Evolutionary conservation across 1,140 invertebrate species (phyloP).

Genomic region (Megalonaias nervosa): DNA sequence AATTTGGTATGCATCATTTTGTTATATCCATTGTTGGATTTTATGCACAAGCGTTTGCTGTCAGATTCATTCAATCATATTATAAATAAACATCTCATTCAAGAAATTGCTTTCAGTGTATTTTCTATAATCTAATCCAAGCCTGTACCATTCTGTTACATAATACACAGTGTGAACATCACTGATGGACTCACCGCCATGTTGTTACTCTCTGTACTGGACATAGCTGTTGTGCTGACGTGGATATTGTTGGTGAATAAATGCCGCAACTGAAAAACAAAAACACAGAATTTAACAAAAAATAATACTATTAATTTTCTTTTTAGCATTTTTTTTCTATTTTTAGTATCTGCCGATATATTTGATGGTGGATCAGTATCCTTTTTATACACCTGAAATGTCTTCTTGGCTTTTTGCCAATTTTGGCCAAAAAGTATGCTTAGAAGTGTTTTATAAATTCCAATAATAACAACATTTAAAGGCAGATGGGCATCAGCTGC

Average conservation of each 20-base stretch:
- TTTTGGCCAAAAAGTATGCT: not conserved
- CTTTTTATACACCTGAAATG: too few species aligned
- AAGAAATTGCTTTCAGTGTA: too few species aligned
- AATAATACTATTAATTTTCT: not conserved
- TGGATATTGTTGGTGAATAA: conserved; percentile 64
- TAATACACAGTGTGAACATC: not conserved
- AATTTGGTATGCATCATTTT: too few species aligned
- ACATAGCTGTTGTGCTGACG: conserved; percentile 64
- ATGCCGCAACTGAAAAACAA: conserved; percentile 59
- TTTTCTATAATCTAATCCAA: too few species aligned
- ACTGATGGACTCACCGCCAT: conserved; percentile 60
- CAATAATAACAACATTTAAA: too few species aligned
- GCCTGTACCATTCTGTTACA: too few species aligned
- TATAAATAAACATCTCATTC: too few species aligned
- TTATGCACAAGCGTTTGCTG: too few species aligned
- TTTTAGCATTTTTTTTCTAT: not conserved
- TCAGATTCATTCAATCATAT: too few species aligned
- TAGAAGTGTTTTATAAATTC: not conserved
- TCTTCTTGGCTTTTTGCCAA: not conserved
- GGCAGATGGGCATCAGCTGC: too few species aligned
- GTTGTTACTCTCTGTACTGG: conserved; percentile 63
- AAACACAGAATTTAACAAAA: not conserved
- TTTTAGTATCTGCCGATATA: not conserved
- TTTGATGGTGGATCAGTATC: too few species aligned
- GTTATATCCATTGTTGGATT: too few species aligned